Base-by-base conservation (phyloP, 2,888 invertebrate species). In the Heliconius sara region DNA sequence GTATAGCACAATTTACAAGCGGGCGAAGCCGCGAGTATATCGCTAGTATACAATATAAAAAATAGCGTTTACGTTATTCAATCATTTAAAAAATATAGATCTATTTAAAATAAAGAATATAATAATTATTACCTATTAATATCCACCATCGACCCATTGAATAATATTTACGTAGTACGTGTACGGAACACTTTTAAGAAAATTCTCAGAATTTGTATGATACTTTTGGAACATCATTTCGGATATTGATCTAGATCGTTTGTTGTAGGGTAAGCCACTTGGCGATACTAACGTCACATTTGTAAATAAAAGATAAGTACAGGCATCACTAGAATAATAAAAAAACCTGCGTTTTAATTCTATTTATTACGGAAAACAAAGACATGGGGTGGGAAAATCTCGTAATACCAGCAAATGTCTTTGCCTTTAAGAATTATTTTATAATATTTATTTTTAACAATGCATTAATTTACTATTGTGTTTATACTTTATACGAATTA, bases 281-380 rank as follows among this genome's bases (percentile, higher is more conserved):
- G 96, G 95, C 0, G 97, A 97, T 57, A 98, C 93, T 22, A 98
- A 84, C 0, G 96, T 97, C n/a, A 98, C 90, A 85, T 97, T 97
- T 71, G 96, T 96, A 87, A 97, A 97, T 3, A 94, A 95, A 27
- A 96, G 86, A 85, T 96, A 93, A 2, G 94, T 88, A 0, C 91
- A 89, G 0, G 91, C 86, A 66, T 92, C 90, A 19, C 95, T 95
- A 86, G 10, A 89, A 89, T 27, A 2, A 27, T 6, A 27, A 63
- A 65, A 65, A 65, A 27, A 0, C 4, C 25, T 39, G 39, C 0
- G 2, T 63, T 63, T 12, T n/a, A 25, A 63, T 19, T 22, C 3
- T n/a, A 57, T 7, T 57, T 57, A n/a, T 22, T 57, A n/a, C 9
- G 22, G 3, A 57, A 9, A 57, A n/a, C 57, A 57, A 57, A 57